phyloP scores from a whole-genome alignment of 1,140 invertebrate genomes.

The Acromyrmex echinatior region DNA sequence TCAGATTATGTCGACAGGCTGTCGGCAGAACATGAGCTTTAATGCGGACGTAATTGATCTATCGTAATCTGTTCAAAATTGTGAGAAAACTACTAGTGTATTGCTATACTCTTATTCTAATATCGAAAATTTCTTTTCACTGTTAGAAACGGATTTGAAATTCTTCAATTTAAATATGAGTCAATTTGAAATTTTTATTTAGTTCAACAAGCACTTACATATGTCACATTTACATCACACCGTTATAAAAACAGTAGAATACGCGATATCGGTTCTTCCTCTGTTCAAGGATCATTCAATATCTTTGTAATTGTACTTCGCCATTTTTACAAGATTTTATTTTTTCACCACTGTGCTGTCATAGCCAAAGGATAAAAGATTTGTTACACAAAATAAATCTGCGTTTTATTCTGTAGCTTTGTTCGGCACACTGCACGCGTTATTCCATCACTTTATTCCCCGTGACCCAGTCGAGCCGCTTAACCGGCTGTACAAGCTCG shows the following conservation, averaged over 20 bases:
- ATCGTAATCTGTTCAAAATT: background rate
- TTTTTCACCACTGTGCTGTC: conserved; percentile 7
- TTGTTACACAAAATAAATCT: conserved; percentile 37
- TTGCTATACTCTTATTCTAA: background rate
- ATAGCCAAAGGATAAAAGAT: background rate
- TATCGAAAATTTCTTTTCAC: background rate
- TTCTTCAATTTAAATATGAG: background rate
- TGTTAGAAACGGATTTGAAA: background rate
- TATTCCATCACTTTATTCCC: conserved; percentile 47
- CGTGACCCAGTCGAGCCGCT: conserved; percentile 56
- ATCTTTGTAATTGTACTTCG: background rate
- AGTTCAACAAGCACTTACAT: background rate
- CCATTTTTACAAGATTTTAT: background rate
- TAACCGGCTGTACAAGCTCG: conserved; percentile 55
- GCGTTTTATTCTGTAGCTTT: background rate
- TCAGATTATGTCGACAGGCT: conserved; percentile 10
- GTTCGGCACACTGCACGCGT: conserved; percentile 18
- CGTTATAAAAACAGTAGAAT: background rate
- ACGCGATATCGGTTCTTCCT: background rate
- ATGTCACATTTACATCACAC: background rate
- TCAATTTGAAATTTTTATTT: background rate
- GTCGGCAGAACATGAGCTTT: background rate
- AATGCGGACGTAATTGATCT: conserved; percentile 3
- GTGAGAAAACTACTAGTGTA: background rate
- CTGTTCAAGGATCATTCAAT: background rate